Base-by-base conservation (phyloP, 92 coral and sea anemone genomes). In the Umimayanthus kanabou region DNA sequence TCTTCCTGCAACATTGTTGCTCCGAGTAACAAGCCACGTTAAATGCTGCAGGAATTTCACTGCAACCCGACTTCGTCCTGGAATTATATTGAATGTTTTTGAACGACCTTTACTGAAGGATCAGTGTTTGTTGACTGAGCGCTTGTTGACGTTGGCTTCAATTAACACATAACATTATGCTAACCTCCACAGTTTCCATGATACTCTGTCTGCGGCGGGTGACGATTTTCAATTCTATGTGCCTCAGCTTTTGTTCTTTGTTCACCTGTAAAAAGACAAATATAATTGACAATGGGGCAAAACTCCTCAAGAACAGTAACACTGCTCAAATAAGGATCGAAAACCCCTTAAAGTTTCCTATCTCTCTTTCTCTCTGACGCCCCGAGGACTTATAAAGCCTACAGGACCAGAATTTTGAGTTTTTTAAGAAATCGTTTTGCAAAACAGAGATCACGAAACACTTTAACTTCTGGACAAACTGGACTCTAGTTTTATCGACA, bases 221-320 rank as follows among this genome's bases (percentile, higher is more conserved):
- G 81, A 88, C 40, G 11, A 91, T n/a, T 80, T 93, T 84, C 77
- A 95, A 80, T 50, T 95, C 94, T 28, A 95, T 91, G 72, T 95
- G 96, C 70, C 94, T 87, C 76, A 93, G 89, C 26, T 45, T 91
- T 76, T 93, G 94, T 57, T 93, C 94, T 28, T 42, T 91, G 1
- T 80, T 9, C 11, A 95, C 93, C 98, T 95, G 75, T 53, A 78
- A 82, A 40, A 11, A 58, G n/a, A 72, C 25, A 39, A 18, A 65
- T 9, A 15, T 33, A 25, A 55, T 30, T 9, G 28, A 26, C 65
- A 79, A 65, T 0, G 39, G 39, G 47, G 4, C 26, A n/a, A 53
- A 77, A 37, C 30, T 26, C 5, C 26, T 61, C 69, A 20, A 2
- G 69, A 5, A 23, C 57, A 45, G 29, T 23, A 25, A 53, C 78